These are phyloP conservation scores for Pollicipes pollicipes DNA, from an alignment of 1,140 invertebrate genomes.

Conservation along the genomic window DNA sequence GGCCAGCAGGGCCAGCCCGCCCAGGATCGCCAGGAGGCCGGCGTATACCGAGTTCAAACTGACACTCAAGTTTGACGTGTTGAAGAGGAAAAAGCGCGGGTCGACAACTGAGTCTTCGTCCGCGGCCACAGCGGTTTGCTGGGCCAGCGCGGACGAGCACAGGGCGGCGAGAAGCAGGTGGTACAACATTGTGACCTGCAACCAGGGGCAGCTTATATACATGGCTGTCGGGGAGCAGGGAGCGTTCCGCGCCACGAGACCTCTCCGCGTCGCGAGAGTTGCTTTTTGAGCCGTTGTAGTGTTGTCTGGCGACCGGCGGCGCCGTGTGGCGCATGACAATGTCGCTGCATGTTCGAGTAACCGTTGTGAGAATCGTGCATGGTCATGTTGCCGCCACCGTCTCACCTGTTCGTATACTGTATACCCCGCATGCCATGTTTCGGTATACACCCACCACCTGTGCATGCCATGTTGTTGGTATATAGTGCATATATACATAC, in stretches of 20 bases:
- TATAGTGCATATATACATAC: background rate
- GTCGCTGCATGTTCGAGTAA: background rate
- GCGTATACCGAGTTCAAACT: background rate
- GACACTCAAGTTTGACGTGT: background rate
- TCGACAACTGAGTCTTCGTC: background rate
- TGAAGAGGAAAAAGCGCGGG: slow-evolving; percentile 4
- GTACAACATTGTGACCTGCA: background rate
- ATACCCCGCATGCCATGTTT: too few species aligned
- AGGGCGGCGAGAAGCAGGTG: background rate
- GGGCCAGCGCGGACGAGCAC: background rate
- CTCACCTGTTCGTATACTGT: background rate
- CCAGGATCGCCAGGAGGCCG: background rate
- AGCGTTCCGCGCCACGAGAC: too few species aligned
- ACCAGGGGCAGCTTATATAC: background rate
- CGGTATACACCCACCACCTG: background rate
- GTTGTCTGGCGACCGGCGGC: background rate
- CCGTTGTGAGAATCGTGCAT: background rate
- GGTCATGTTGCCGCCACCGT: background rate
- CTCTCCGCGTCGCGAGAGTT: too few species aligned
- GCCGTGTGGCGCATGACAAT: background rate
- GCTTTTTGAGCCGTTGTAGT: background rate
- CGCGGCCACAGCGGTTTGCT: background rate
- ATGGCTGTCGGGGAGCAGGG: too few species aligned
- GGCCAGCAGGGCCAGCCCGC: slow-evolving; percentile 1
- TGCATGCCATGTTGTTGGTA: background rate